Percentiles rank a stretch among this genome's conserved stretches.
Conservation (phyloP, 2,888 invertebrate genomes). For the Lottia scabra region DNA sequence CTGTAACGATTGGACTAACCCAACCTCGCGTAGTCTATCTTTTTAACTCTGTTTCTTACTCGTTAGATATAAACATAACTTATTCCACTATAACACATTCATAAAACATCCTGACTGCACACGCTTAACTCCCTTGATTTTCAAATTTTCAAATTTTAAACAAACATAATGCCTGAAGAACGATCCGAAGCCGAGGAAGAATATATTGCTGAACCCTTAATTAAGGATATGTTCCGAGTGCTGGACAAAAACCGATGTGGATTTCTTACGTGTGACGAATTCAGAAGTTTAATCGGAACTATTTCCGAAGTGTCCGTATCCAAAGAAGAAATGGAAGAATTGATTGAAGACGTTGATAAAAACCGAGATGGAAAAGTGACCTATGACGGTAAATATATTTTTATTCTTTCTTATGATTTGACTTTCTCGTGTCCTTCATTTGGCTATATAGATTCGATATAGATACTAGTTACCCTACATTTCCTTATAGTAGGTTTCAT, state of each 20-base stretch:
- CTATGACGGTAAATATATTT: constrained; percentile 13
- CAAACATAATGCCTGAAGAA: not conserved
- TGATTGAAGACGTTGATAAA: constrained; percentile 19
- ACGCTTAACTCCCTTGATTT: too few species aligned
- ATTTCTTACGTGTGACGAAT: constrained; percentile 12
- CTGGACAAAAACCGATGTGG: constrained; percentile 18
- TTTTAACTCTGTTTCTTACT: too few species aligned
- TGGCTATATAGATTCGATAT: too few species aligned
- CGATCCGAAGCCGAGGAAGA: not conserved
- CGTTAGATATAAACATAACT: too few species aligned
- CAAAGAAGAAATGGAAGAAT: constrained; percentile 11
- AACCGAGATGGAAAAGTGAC: constrained; percentile 20
- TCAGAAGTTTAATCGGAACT: constrained; percentile 8
- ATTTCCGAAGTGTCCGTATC: constrained; percentile 11
- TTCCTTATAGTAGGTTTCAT: too few species aligned
- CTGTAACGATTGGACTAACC: too few species aligned
- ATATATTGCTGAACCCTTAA: constrained; percentile 4
- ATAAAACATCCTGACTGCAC: too few species aligned
- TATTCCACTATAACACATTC: too few species aligned
- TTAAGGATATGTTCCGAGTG: constrained; percentile 18
- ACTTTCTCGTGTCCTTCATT: too few species aligned
- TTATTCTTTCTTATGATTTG: not conserved
- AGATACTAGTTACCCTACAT: too few species aligned
- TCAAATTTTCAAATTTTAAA: too few species aligned
- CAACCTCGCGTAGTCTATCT: too few species aligned